Conservation (phyloP, 1,140 invertebrate genomes). For the Drepana arcuata region DNA sequence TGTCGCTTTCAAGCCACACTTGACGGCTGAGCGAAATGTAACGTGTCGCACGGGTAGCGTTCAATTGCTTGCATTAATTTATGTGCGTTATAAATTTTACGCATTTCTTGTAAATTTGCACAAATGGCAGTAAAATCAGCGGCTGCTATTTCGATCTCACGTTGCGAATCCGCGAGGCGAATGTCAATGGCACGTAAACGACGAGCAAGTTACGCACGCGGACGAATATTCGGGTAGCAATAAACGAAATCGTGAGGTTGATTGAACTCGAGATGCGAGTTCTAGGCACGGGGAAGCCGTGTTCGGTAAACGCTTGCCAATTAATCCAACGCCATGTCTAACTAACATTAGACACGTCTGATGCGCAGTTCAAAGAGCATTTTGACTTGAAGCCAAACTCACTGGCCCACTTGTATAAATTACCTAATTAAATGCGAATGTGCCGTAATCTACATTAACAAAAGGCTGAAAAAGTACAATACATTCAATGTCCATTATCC, state of each 20-base stretch:
- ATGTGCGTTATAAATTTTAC: not conserved
- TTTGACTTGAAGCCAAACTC: constrained; percentile 13
- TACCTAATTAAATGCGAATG: no score
- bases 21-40: not conserved
- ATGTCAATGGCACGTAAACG: constrained; percentile 58
- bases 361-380: constrained; percentile 3
- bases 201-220: constrained; percentile 20
- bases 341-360: constrained; percentile 11
- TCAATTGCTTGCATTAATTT: not conserved
- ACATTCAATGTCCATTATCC: not conserved
- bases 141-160: constrained; percentile 33
- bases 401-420: not conserved
- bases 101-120: no score
- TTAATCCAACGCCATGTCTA: constrained; percentile 6
- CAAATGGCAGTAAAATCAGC: constrained; percentile 4
- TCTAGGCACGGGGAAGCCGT: constrained; percentile 15
- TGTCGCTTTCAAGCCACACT: not conserved
- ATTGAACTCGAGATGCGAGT: constrained; percentile 19
- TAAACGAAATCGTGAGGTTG: constrained; percentile 35
- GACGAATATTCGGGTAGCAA: constrained; percentile 14
- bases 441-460: no score
- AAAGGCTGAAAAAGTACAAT: no score
- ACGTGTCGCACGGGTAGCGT: not conserved
- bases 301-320: constrained; percentile 13
- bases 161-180: constrained; percentile 21